A percentile compares a stretch with the other conserved stretches of the same genome.
phyloP scores from a whole-genome alignment of 2,888 invertebrate species.

The Sarcophaga carnaria region DNA sequence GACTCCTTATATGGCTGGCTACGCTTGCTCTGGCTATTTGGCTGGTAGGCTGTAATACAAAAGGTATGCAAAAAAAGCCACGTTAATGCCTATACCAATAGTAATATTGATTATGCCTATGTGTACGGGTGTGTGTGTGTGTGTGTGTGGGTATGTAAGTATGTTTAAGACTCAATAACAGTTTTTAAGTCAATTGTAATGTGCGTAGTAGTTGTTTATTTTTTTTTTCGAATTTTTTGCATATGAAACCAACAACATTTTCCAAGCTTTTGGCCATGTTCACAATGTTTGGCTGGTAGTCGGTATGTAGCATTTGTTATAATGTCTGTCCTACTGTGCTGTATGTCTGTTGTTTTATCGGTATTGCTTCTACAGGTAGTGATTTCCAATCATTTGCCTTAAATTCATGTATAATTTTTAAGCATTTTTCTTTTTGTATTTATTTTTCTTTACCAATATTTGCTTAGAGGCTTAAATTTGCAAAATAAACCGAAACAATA shows the following conservation, averaged over 20 bases:
- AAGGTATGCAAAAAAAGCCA: not conserved
- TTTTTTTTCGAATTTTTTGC: not conserved
- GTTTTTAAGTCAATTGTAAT: conserved; percentile 68
- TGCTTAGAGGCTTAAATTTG: conserved; percentile 60
- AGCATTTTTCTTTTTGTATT: not conserved
- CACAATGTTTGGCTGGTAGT: conserved; percentile 31
- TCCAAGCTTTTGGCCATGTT: conserved; percentile 46
- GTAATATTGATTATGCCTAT: not conserved
- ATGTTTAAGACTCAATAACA: conserved; percentile 63
- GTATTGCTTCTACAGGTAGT: conserved; percentile 62
- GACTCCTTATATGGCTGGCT: conserved; percentile 49
- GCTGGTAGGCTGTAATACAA: not conserved
- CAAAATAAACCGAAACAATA: not conserved
- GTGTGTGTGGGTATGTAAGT: conserved; percentile 27
- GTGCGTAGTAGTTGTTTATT: conserved; percentile 63
- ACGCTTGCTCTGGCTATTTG: not conserved
- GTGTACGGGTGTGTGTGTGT: not conserved
- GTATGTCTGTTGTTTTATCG: conserved; percentile 23
- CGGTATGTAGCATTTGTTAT: conserved; percentile 13
- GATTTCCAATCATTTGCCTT: conserved; percentile 67
- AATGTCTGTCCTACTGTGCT: conserved; percentile 19
- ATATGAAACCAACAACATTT: conserved; percentile 22
- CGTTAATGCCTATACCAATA: not conserved
- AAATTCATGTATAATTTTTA: conserved; percentile 52
- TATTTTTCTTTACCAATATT: conserved; percentile 45